phyloP scores from a whole-genome alignment of 2,888 invertebrate genomes.

The Temnothorax unifasciatus region DNA sequence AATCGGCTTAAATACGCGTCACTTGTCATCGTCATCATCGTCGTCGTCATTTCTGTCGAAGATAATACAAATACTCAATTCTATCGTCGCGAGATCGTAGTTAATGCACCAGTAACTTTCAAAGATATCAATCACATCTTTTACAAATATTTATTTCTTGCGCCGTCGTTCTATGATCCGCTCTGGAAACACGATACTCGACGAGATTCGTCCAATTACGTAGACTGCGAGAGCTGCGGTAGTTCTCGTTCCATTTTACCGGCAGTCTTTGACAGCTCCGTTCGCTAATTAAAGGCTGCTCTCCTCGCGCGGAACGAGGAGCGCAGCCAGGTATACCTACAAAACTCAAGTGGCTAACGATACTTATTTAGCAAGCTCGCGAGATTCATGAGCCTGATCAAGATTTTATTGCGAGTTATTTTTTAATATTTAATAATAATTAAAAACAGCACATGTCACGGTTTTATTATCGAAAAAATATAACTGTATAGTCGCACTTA shows the following conservation, averaged over 20 bases:
- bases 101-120: constrained; percentile 69
- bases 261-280: constrained; percentile 63
- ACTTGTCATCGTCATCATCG: constrained; percentile 50
- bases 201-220: constrained; percentile 70
- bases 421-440: not conserved
- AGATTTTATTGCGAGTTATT: not conserved
- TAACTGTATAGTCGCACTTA: not conserved
- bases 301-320: not conserved
- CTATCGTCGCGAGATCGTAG: constrained; percentile 57
- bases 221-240: constrained; percentile 44
- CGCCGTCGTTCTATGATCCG: constrained; percentile 11
- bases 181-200: constrained; percentile 58
- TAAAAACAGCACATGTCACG: not conserved
- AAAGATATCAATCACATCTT: constrained; percentile 58
- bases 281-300: constrained; percentile 72
- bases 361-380: constrained; percentile 6
- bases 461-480: not conserved
- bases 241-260: constrained; percentile 31
- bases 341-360: constrained; percentile 31
- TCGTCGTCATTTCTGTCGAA: constrained; percentile 48
- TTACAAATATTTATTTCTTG: constrained; percentile 57
- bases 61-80: constrained; percentile 72
- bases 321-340: not conserved
- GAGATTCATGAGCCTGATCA: not conserved
- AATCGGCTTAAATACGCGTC: constrained; percentile 73